These are phyloP conservation scores for Formica exsecta DNA, from an alignment of 1,140 invertebrate species.

Conservation along the genomic window DNA sequence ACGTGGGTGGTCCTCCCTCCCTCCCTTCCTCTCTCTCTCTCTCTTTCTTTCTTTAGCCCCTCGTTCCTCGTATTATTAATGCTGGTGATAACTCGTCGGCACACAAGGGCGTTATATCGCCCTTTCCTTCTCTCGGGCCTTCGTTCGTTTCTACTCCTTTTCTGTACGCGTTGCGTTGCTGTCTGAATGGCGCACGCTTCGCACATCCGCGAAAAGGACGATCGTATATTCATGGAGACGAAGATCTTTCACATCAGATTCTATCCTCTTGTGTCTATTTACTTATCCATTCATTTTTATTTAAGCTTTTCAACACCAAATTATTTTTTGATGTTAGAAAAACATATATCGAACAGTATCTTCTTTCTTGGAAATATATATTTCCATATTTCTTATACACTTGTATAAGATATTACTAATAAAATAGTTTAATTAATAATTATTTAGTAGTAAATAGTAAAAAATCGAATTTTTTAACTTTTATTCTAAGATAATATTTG, in stretches of 20 bases:
- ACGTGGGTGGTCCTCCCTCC: slow-evolving; percentile 77
- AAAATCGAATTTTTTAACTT: background rate
- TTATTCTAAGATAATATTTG: background rate
- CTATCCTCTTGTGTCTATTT: slow-evolving; percentile 30
- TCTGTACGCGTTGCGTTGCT: slow-evolving; percentile 36
- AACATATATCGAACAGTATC: background rate
- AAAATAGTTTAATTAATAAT: background rate
- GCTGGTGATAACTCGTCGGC: slow-evolving; percentile 75
- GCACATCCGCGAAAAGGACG: slow-evolving; percentile 36
- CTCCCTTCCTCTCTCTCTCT: slow-evolving; percentile 18
- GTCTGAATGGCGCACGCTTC: slow-evolving; percentile 41
- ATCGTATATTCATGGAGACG: slow-evolving; percentile 41
- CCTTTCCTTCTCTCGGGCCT: slow-evolving; percentile 48
- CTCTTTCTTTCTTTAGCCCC: slow-evolving; percentile 18
- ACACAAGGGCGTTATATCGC: slow-evolving; percentile 56
- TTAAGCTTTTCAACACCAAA: slow-evolving; percentile 34
- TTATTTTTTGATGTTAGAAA: slow-evolving; percentile 6
- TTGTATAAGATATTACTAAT: no score
- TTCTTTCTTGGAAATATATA: background rate
- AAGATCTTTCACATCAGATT: slow-evolving; percentile 48
- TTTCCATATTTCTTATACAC: background rate
- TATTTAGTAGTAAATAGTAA: background rate
- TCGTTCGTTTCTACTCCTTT: slow-evolving; percentile 31
- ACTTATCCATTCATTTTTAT: slow-evolving; percentile 32
- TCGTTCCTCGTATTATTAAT: slow-evolving; percentile 74